Evolutionary conservation across 2,113 vertebrate genomes (phyloP).

Genomic region (Martes martes): DNA sequence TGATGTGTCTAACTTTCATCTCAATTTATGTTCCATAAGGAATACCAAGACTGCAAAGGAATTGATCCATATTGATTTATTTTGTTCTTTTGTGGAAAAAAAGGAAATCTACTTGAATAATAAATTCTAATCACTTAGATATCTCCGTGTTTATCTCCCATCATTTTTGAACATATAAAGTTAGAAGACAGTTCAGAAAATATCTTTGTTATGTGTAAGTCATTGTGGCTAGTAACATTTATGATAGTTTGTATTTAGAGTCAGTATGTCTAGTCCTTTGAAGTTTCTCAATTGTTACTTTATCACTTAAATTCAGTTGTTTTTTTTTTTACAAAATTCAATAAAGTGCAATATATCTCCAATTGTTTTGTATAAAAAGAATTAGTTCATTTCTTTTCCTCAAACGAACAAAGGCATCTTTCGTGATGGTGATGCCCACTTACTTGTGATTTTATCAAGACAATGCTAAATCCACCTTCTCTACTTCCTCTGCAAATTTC

Average conservation of each 20-base stretch:
- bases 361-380: neutral
- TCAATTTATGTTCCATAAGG: neutral
- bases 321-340: neutral
- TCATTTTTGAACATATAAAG: neutral
- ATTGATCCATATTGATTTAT: neutral
- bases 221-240: neutral
- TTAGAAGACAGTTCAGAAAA: neutral
- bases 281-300: slow-evolving; percentile 40
- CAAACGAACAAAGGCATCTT: neutral
- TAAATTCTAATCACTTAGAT: neutral
- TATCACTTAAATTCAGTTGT: neutral
- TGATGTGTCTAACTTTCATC: neutral
- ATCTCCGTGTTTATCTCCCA: neutral
- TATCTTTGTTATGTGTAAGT: neutral
- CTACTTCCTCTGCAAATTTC: neutral
- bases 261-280: neutral
- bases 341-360: neutral
- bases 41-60: neutral
- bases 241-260: neutral
- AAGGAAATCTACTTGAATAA: neutral
- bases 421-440: neutral
- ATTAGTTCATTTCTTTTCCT: neutral
- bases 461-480: neutral
- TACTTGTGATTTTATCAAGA: neutral
- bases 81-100: neutral